These are phyloP conservation scores for Ophioninae sp. DNA, from an alignment of 2,888 invertebrate species.

Conservation along the genomic window DNA sequence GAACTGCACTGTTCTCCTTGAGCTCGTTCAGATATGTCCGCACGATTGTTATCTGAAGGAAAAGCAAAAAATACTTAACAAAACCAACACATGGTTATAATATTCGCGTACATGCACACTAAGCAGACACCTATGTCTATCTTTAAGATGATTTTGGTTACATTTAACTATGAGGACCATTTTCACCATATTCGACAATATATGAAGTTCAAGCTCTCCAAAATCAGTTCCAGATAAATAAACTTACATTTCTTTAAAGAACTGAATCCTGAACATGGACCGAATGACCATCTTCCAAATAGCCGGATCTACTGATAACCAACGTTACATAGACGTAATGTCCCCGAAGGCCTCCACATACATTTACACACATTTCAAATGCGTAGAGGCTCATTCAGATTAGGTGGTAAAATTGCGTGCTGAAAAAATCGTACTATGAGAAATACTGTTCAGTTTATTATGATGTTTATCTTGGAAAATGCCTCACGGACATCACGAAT, in stretches of 20 bases:
- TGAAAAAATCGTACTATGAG: neutral
- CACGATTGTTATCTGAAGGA: conserved; percentile 53
- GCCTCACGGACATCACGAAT: neutral
- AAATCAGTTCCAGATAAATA: neutral
- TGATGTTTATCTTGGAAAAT: neutral
- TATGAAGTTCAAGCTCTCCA: neutral
- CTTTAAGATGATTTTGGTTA: neutral
- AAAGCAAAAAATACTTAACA: conserved; percentile 48
- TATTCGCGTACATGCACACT: conserved; percentile 28
- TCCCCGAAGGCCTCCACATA: conserved; percentile 11
- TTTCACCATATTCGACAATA: neutral
- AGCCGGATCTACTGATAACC: neutral
- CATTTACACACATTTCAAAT: conserved; percentile 13
- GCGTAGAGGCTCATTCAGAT: conserved; percentile 35
- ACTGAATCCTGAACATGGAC: neutral
- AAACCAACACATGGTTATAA: conserved; percentile 52
- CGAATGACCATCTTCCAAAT: neutral
- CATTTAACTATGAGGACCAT: neutral
- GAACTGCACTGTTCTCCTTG: conserved; percentile 51
- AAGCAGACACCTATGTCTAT: conserved; percentile 10
- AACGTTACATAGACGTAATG: neutral
- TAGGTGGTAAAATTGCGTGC: neutral
- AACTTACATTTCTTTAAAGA: neutral
- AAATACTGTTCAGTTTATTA: neutral
- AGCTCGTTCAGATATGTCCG: conserved; percentile 54